Base-by-base conservation (phyloP, 2,113 vertebrate species). In the Lycaon pictus region DNA sequence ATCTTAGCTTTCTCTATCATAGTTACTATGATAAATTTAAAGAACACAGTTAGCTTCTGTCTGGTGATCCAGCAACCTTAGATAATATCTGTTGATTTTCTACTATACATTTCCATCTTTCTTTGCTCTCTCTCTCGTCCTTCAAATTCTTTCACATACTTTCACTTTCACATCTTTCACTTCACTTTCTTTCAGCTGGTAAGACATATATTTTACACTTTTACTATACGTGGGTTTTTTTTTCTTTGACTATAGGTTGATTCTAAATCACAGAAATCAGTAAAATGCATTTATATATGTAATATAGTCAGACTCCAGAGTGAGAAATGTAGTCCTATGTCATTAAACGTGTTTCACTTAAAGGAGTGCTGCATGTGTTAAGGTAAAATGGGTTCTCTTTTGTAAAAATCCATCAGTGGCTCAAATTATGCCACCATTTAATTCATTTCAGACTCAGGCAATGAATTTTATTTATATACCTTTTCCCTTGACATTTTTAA, bases 401-500 rank as follows among this genome's bases (percentile, higher is more conserved):
- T 63, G 65, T 88, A 60, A 72, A 19, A 63, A 16, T 81, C 35
- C n/a, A 10, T 88, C 43, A 67, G 16, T 79, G 69, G 53, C 56
- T 87, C 74, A 92, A 95, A 72, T 92, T 55, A 74, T 88, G n/a
- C 65, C 56, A 35, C 5, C 88, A n/a, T 74, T 87, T 74, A 43
- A 71, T 53, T 80, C 3, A 55, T 80, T 85, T 95, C 23, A 80
- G 25, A 86, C 48, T 69, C 19, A 29, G n/a, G 29, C 77, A 19
- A 27, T 79, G 53, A 72, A 25, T 80, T 87, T 79, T 86, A 69
- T 69, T 69, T 43, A 62, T 81, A 35, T 72, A 51, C 32, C 15
- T 92, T 91, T 87, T 15, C 43, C 19, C 27, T 43, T 88, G 48
- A 3, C 15, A 48, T 95, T 81, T 90, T 60, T 48, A 74, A 81